These are phyloP conservation scores for Crioceris asparagi DNA, from an alignment of 2,888 invertebrate species.

Conservation along the genomic window DNA sequence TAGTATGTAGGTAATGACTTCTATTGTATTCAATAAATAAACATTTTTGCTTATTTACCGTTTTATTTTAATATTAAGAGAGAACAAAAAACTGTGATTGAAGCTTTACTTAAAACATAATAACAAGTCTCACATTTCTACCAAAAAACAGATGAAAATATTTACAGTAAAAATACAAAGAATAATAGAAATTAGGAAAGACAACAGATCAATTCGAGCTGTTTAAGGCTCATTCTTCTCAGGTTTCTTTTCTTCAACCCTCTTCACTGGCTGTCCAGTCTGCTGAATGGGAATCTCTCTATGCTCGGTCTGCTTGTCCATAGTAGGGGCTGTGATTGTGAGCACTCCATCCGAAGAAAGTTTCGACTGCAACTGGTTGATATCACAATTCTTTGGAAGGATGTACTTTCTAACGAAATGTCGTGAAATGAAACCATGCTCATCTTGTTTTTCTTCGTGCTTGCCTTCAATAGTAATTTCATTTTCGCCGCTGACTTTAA, in stretches of 20 bases:
- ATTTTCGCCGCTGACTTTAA: constrained; percentile 38
- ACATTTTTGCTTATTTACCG: too few species aligned
- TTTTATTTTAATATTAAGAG: too few species aligned
- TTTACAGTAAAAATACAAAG: too few species aligned
- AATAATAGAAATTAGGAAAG: too few species aligned
- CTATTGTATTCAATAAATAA: too few species aligned
- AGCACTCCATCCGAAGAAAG: constrained; percentile 70
- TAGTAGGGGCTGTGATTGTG: constrained; percentile 52
- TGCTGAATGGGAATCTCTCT: constrained; percentile 12
- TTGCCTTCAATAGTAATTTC: constrained; percentile 63
- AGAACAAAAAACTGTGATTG: too few species aligned
- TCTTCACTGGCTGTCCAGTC: constrained; percentile 12
- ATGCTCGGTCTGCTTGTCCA: constrained; percentile 7
- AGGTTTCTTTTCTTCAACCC: constrained; percentile 3
- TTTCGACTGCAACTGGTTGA: constrained; percentile 58
- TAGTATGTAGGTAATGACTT: too few species aligned
- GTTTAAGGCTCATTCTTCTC: not conserved
- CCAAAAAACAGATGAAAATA: too few species aligned
- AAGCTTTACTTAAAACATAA: too few species aligned
- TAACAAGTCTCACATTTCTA: too few species aligned
- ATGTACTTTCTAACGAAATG: constrained; percentile 66
- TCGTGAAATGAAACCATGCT: constrained; percentile 63
- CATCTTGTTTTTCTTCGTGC: constrained; percentile 64
- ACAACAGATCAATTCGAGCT: too few species aligned
- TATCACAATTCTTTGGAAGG: constrained; percentile 63